These are phyloP conservation scores for Eidolon dupreanum DNA, from an alignment of 2,797 vertebrate genomes.

Conservation along the genomic window DNA sequence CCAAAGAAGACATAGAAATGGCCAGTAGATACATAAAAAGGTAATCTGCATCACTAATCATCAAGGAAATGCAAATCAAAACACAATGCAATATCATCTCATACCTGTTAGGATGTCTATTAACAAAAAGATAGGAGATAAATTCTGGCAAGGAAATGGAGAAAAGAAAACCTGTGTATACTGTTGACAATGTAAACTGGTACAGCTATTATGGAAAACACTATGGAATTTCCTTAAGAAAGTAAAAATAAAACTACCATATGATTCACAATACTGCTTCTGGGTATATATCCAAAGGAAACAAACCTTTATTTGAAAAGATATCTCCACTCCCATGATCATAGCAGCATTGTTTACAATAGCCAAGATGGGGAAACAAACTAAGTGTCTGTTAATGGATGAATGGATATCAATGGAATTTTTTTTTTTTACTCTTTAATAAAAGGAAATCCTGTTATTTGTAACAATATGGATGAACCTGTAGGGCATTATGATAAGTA, in stretches of 20 bases:
- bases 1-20: background rate
- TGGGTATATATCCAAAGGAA: background rate
- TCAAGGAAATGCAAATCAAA: background rate
- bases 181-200: background rate
- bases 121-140: background rate
- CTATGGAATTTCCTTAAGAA: background rate
- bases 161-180: background rate
- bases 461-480: background rate
- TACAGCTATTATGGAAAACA: background rate
- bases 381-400: background rate
- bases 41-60: background rate
- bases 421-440: background rate
- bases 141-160: background rate
- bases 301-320: background rate
- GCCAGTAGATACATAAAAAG: background rate
- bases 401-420: background rate
- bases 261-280: background rate
- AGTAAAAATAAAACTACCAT: background rate
- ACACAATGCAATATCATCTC: background rate
- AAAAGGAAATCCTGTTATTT: background rate
- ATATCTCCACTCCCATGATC: background rate
- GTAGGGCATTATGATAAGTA: background rate
- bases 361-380: background rate
- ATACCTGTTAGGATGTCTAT: background rate
- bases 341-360: background rate